phyloP scores from a whole-genome alignment of 2,797 vertebrate genomes.

The Prunella strophiata region DNA sequence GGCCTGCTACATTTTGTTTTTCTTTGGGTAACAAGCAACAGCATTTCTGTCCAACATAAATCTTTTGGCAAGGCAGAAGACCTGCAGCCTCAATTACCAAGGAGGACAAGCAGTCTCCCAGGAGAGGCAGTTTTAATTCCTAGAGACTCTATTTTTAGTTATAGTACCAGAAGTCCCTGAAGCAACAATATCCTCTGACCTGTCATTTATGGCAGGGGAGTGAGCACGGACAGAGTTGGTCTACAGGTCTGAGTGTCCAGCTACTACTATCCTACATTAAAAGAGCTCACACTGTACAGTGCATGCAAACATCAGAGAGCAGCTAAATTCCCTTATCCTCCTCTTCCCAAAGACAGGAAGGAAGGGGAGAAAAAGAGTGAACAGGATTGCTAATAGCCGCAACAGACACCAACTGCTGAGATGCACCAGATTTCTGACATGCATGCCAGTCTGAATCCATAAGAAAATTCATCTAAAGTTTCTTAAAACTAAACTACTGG shows the following conservation, averaged over 20 bases:
- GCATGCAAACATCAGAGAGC: not conserved
- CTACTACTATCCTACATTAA: not conserved
- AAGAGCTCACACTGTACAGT: not conserved
- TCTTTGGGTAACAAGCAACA: not conserved
- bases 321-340: not conserved
- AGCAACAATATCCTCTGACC: conserved; percentile 60
- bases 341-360: not conserved
- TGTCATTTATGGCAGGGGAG: conserved; percentile 34
- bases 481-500: not conserved
- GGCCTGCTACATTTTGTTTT: not conserved
- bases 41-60: not conserved
- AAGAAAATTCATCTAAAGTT: not conserved
- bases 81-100: conserved; percentile 16
- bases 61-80: not conserved
- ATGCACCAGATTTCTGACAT: not conserved
- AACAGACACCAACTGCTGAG: not conserved
- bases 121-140: conserved; percentile 52
- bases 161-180: conserved; percentile 35
- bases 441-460: not conserved
- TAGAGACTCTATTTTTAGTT: conserved; percentile 59
- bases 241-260: not conserved
- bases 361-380: not conserved
- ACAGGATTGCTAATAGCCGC: not conserved
- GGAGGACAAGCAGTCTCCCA: conserved; percentile 35
- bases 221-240: not conserved